Evolutionary conservation across 37 sponge, comb jelly and placozoan species (phyloP).

Genomic region (Theonella swinhoei): DNA sequence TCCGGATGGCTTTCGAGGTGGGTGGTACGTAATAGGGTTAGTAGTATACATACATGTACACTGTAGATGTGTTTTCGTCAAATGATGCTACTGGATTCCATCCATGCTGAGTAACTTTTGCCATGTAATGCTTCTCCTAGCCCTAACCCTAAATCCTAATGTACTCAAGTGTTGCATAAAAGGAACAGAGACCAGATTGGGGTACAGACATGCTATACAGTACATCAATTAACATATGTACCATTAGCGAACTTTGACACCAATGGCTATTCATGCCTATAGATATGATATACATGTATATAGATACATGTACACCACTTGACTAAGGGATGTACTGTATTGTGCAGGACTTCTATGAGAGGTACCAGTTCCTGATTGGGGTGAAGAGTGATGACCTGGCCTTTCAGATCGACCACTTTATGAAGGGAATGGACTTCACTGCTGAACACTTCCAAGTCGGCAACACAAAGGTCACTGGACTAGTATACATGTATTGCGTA

Average conservation of each 20-base stretch:
- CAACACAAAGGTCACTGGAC: conserved; percentile 76
- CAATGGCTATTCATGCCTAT: no score
- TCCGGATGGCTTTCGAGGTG: conserved; percentile 87
- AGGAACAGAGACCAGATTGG: no score
- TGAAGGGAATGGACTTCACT: conserved; percentile 42
- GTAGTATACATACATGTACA: not conserved
- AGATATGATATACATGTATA: no score
- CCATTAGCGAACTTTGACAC: no score
- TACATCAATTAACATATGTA: no score
- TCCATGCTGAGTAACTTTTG: not conserved
- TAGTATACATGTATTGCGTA: no score
- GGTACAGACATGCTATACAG: no score
- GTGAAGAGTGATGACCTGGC: conserved; percentile 27
- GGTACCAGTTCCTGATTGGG: conserved; percentile 82
- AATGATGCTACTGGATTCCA: not conserved
- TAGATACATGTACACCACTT: no score
- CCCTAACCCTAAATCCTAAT: no score
- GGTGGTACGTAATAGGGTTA: not conserved
- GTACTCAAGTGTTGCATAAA: no score
- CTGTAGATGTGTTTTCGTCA: not conserved
- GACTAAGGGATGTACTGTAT: no score
- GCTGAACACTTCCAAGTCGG: conserved; percentile 73
- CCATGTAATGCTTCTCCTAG: no score
- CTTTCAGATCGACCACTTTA: conserved; percentile 49
- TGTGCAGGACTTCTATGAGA: conserved; percentile 86